These are phyloP conservation scores for Hippocampus guttulatus DNA, from an alignment of 2,113 vertebrate genomes.

Conservation along the genomic window DNA sequence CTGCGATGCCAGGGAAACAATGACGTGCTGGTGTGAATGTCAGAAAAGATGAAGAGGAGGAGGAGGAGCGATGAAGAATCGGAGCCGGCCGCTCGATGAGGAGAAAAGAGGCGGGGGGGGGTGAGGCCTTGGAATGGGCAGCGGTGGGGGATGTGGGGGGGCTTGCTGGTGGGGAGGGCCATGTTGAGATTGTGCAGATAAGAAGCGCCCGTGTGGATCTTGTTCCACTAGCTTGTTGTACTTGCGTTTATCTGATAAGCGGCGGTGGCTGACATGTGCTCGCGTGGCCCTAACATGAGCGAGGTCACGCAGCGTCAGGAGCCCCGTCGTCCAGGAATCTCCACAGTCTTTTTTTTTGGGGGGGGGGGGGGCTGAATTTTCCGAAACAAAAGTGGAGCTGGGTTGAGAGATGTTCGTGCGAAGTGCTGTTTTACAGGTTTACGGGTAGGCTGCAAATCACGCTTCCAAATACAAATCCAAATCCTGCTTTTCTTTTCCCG, in stretches of 20 bases:
- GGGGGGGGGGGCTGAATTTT: too few species aligned
- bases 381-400: too few species aligned
- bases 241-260: constrained; percentile 36
- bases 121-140: not conserved
- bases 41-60: constrained; percentile 17
- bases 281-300: not conserved
- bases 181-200: constrained; percentile 60
- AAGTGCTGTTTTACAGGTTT: too few species aligned
- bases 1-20: not conserved
- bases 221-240: constrained; percentile 45
- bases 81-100: constrained; percentile 42
- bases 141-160: not conserved
- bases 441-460: too few species aligned
- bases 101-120: constrained; percentile 27
- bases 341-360: too few species aligned
- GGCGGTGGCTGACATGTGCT: constrained; percentile 20
- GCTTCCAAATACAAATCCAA: too few species aligned
- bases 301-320: not conserved
- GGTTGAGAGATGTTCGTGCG: too few species aligned
- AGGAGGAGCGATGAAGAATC: constrained; percentile 43
- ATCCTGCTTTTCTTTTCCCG: too few species aligned
- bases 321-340: too few species aligned
- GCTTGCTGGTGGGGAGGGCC: not conserved
- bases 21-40: constrained; percentile 52
- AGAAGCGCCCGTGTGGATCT: constrained; percentile 36